Conservation (phyloP, 2,888 invertebrate genomes). For the Eupithecia subfuscata region DNA sequence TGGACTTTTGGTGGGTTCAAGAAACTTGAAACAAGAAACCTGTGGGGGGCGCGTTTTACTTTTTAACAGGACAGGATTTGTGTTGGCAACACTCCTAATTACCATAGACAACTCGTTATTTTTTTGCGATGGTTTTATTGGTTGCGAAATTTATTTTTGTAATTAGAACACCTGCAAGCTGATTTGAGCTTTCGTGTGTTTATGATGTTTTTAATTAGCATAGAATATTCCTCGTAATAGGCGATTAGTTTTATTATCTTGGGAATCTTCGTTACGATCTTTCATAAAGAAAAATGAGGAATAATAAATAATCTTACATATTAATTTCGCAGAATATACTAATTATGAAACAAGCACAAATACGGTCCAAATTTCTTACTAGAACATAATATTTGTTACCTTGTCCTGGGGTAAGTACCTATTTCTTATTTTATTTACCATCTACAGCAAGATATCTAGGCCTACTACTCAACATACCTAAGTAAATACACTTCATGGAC, state of each 20-base stretch:
- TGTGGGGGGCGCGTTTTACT: constrained; percentile 40
- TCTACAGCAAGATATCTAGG: background rate
- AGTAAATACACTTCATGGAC: background rate
- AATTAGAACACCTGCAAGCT: constrained; percentile 39
- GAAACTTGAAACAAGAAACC: constrained; percentile 48
- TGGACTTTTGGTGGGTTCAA: constrained; percentile 53
- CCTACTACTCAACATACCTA: too few species aligned
- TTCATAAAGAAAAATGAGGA: background rate
- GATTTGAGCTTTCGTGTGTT: constrained; percentile 28
- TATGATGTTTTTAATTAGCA: constrained; percentile 8
- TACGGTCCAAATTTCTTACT: background rate
- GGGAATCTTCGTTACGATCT: background rate
- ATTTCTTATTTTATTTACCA: background rate
- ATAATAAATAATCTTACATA: background rate
- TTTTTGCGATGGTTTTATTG: constrained; percentile 15
- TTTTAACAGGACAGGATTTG: constrained; percentile 13
- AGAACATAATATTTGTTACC: background rate
- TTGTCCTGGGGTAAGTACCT: background rate
- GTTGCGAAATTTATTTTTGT: constrained; percentile 11
- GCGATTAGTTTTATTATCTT: constrained; percentile 23
- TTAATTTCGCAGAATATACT: background rate
- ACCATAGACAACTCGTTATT: constrained; percentile 17
- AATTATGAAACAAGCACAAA: background rate
- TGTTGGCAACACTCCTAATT: constrained; percentile 16
- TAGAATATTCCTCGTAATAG: constrained; percentile 5